A percentile compares a stretch with the other conserved stretches of the same genome.
Conservation (phyloP, 1,140 invertebrate genomes). For the Conopomorpha cramerella region DNA sequence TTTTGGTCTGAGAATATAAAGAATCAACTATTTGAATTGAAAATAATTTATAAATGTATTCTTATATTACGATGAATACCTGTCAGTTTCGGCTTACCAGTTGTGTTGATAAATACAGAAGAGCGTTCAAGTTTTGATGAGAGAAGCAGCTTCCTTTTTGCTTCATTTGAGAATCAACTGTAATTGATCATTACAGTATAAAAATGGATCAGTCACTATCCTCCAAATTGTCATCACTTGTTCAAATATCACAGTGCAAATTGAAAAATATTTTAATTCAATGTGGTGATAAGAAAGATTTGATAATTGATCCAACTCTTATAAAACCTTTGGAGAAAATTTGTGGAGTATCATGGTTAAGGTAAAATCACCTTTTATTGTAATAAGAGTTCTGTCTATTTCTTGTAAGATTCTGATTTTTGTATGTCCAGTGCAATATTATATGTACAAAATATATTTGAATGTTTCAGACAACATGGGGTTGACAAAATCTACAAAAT, state of each 20-base stretch:
- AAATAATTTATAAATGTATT: no score
- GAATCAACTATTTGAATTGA: no score
- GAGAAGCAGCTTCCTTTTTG: no score
- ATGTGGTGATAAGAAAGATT: constrained; percentile 50
- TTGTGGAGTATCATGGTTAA: constrained; percentile 74
- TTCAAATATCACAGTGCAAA: constrained; percentile 47
- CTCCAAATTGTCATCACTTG: constrained; percentile 38
- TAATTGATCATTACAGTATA: no score
- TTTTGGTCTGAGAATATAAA: no score
- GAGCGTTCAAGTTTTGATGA: no score
- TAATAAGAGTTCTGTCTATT: background rate
- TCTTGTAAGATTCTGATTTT: background rate
- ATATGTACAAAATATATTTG: constrained; percentile 4
- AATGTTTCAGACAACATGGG: constrained; percentile 73
- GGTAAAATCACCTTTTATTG: constrained; percentile 63
- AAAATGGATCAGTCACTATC: constrained; percentile 41
- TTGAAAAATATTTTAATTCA: constrained; percentile 35
- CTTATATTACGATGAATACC: no score
- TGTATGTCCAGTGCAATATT: background rate
- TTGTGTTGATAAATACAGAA: no score
- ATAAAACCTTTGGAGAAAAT: constrained; percentile 86
- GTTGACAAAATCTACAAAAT: constrained; percentile 89
- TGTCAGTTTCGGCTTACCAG: no score
- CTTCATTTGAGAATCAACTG: no score
- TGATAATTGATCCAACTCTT: constrained; percentile 78